Percentiles rank a stretch among this genome's conserved stretches.
Conservation (phyloP, 2,113 vertebrate genomes). For the Barnardius zonarius region DNA sequence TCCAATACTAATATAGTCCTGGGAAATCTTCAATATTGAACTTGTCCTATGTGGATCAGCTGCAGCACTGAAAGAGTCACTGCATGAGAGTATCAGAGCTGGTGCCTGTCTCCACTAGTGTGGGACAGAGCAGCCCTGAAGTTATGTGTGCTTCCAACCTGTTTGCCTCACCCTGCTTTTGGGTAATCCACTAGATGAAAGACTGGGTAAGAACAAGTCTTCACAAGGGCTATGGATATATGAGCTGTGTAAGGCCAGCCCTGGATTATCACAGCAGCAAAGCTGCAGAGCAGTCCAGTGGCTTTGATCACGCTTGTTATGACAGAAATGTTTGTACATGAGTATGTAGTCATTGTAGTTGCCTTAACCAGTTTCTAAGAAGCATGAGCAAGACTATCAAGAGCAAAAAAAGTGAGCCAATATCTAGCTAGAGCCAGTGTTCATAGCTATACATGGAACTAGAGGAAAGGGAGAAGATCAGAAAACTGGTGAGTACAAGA, state of each 20-base stretch:
- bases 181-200: background rate
- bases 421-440: background rate
- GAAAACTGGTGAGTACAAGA: background rate
- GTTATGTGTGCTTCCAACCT: background rate
- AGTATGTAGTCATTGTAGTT: background rate
- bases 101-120: background rate
- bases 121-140: background rate
- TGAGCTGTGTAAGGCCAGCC: background rate
- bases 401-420: background rate
- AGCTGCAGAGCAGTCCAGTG: background rate
- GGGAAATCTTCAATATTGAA: background rate
- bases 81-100: background rate
- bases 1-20: background rate
- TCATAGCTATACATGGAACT: background rate
- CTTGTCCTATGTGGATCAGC: background rate
- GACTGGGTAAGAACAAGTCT: background rate
- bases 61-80: background rate
- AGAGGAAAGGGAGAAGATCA: background rate
- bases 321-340: background rate
- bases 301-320: background rate
- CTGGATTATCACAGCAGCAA: background rate
- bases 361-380: background rate
- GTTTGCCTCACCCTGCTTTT: background rate
- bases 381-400: background rate
- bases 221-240: background rate